Evolutionary conservation across 2,113 vertebrate species (phyloP).

Genomic region (Hydrochoerus hydrochaeris): DNA sequence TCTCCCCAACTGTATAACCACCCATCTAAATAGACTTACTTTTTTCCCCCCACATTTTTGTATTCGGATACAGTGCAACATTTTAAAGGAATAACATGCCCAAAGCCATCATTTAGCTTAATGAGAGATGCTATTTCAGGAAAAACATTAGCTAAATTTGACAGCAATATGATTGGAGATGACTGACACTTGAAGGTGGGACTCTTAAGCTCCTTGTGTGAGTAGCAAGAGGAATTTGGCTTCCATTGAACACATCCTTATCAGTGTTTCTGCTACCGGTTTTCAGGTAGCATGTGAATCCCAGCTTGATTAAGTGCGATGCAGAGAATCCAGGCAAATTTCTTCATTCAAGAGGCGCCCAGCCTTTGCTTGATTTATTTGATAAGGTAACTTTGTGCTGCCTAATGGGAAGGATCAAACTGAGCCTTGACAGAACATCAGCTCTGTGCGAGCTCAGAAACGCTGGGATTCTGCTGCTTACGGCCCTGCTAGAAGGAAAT

Average conservation of each 20-base stretch:
- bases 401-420: not conserved
- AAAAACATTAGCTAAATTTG: conserved; percentile 36
- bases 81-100: conserved; percentile 54
- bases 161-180: conserved; percentile 51
- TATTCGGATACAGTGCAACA: conserved; percentile 37
- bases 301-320: conserved; percentile 11
- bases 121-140: conserved; percentile 42
- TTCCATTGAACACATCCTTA: conserved; percentile 44
- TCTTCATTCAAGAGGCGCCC: not conserved
- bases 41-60: conserved; percentile 52
- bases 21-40: conserved; percentile 27
- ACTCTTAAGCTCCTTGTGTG: conserved; percentile 41
- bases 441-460: conserved; percentile 12
- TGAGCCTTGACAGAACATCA: not conserved
- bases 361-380: conserved; percentile 47
- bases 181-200: conserved; percentile 60
- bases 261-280: conserved; percentile 52
- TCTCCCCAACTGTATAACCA: conserved; percentile 54
- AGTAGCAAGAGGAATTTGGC: conserved; percentile 11
- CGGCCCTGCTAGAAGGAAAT: conserved; percentile 43
- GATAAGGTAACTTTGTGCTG: not conserved
- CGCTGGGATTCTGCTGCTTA: not conserved
- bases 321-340: conserved; percentile 40
- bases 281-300: conserved; percentile 59
- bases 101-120: conserved; percentile 57